Conservation (phyloP, 2,888 invertebrate genomes). For the Drosophila meridiana region DNA sequence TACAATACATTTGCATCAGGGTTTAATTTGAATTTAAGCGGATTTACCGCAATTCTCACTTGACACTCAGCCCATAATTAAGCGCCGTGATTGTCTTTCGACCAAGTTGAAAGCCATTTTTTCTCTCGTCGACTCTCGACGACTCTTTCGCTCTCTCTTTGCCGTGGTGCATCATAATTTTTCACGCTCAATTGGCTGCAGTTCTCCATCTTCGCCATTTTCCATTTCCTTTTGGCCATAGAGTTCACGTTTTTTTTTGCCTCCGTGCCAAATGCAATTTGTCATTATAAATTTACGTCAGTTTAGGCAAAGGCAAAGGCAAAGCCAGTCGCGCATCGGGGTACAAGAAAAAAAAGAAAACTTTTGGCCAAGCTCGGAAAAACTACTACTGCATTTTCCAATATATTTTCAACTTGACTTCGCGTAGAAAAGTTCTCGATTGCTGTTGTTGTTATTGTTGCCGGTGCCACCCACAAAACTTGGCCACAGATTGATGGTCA, state of each 20-base stretch:
- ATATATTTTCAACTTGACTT: conserved; percentile 68
- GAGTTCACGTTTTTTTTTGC: conserved; percentile 9
- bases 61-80: conserved; percentile 60
- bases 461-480: conserved; percentile 41
- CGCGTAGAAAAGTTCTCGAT: conserved; percentile 52
- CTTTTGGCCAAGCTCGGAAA: conserved; percentile 29
- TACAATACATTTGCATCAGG: conserved; percentile 44
- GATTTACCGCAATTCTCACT: conserved; percentile 43
- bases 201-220: conserved; percentile 15
- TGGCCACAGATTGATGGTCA: conserved; percentile 71
- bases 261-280: conserved; percentile 77
- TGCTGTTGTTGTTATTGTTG: conserved; percentile 13
- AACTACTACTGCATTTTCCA: conserved; percentile 64
- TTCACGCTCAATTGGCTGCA: conserved; percentile 75
- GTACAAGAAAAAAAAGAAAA: conserved; percentile 10
- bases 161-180: conserved; percentile 68
- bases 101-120: conserved; percentile 35
- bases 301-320: conserved; percentile 67
- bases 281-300: conserved; percentile 83
- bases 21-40: conserved; percentile 62
- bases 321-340: conserved; percentile 34
- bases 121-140: conserved; percentile 2
- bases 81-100: conserved; percentile 58
- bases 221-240: conserved; percentile 22
- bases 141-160: background rate